Base-by-base conservation (phyloP, 2,113 vertebrate species). In the Dromaius novaehollandiae region DNA sequence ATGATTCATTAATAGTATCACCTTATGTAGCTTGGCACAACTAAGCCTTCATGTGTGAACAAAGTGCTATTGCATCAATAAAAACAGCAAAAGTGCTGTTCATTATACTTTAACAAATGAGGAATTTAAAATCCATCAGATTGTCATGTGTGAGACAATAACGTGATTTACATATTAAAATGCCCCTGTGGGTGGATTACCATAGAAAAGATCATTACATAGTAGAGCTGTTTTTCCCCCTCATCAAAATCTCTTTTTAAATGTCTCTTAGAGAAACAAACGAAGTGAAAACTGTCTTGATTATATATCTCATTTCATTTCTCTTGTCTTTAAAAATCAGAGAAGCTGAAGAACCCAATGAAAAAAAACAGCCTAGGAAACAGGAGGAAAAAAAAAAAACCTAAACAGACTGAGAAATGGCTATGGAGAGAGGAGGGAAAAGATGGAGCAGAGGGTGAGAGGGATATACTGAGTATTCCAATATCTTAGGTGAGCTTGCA, bases 311-410 rank as follows among this genome's bases (percentile, higher is more conserved):
- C 82, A 91, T 96, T 95, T 93, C 40, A 81, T 95, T 92, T 75
- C 48, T 75, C 90, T 88, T 91, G 40, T 96, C 88, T 96, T 97
- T 95, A 89, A 82, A 98, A 97, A 97, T 97, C 93, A 98, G 73
- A 89, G 51, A 93, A 92, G 34, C 91, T 97, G 77, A 96, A 97
- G 74, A 93, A 87, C 51, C 85, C 70, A 94, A 74, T 58, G 64
- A 94, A 82, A 95, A 96, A 38, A 58, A n/a, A 3, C 6, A 90
- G 36, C 25, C 85, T 96, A 96, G 91, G 88, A 89, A 95, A 90
- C 60, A 88, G 7, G 44, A 80, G 9, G 8, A 38, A 26, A 51
- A 21, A 34, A 73, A 94, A 96, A 96, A 95, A 93, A 94, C 66
- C 36, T 89, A 66, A 56, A 93, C 83, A 96, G 84, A 71, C 30